Evolutionary conservation across 2,888 invertebrate species (phyloP).

Genomic region (Chaetogeoica ovagalla): DNA sequence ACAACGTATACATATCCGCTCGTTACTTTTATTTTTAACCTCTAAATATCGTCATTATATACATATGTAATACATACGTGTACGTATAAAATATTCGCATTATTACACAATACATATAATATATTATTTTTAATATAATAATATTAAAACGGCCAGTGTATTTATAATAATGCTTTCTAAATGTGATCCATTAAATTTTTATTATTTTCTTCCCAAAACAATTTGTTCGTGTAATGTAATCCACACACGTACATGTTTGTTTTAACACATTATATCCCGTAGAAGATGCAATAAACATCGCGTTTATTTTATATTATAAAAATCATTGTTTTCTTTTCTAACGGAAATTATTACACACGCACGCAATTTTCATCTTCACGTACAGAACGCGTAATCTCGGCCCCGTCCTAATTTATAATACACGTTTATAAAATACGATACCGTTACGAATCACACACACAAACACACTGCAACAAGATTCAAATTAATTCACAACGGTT

Average conservation of each 20-base stretch:
- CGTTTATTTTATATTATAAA: background rate
- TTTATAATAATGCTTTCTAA: too few relatives aligned
- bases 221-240: too few relatives aligned
- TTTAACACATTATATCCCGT: background rate
- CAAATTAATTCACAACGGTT: conserved; percentile 48
- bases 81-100: too few relatives aligned
- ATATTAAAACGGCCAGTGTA: too few relatives aligned
- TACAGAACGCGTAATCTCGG: conserved; percentile 27
- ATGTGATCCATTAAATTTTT: too few relatives aligned
- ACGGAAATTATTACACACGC: conserved; percentile 22
- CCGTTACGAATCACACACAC: conserved; percentile 27
- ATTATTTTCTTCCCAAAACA: too few relatives aligned
- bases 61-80: too few relatives aligned
- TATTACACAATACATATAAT: too few relatives aligned
- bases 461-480: background rate
- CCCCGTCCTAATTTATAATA: conserved; percentile 37
- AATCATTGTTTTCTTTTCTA: conserved; percentile 10
- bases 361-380: background rate
- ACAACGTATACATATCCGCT: background rate
- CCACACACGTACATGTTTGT: too few relatives aligned
- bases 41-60: background rate
- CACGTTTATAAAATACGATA: conserved; percentile 26
- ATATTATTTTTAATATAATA: too few relatives aligned
- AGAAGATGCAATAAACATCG: conserved; percentile 26
- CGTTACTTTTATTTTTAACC: background rate